Percentiles rank a stretch among this genome's conserved stretches.
phyloP scores from a whole-genome alignment of 2,888 invertebrate species.

The Dolichopus griseipennis region DNA sequence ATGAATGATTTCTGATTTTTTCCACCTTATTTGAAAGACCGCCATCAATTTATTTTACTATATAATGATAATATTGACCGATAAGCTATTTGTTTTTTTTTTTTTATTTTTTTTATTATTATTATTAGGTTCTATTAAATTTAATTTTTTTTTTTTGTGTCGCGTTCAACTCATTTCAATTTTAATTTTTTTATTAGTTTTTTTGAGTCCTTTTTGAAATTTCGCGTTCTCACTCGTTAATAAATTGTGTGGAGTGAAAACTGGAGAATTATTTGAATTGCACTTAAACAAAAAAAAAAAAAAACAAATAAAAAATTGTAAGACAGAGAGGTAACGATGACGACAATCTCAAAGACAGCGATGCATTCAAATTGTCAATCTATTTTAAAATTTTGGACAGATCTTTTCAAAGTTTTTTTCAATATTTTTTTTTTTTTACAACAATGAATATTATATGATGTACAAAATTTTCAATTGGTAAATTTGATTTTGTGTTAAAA shows the following conservation, averaged over 20 bases:
- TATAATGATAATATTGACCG: conserved; percentile 4
- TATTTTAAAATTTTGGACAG: conserved; percentile 1
- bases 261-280: neutral
- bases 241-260: neutral
- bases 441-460: neutral
- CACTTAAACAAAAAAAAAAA: neutral
- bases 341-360: neutral
- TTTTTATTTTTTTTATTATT: too few relatives aligned
- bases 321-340: neutral
- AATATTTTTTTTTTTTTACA: neutral
- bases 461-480: neutral
- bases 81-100: neutral
- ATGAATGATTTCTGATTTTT: neutral
- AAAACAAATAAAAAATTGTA: neutral
- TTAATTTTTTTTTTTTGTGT: neutral
- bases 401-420: neutral
- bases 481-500: neutral
- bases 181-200: neutral
- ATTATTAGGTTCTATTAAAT: neutral
- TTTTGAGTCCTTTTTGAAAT: neutral
- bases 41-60: neutral
- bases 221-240: neutral
- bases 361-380: conserved; percentile 6
- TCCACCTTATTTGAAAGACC: conserved; percentile 6
- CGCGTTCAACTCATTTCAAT: neutral